These are phyloP conservation scores for Lagopus leucura DNA, from an alignment of 2,113 vertebrate genomes.

Conservation along the genomic window DNA sequence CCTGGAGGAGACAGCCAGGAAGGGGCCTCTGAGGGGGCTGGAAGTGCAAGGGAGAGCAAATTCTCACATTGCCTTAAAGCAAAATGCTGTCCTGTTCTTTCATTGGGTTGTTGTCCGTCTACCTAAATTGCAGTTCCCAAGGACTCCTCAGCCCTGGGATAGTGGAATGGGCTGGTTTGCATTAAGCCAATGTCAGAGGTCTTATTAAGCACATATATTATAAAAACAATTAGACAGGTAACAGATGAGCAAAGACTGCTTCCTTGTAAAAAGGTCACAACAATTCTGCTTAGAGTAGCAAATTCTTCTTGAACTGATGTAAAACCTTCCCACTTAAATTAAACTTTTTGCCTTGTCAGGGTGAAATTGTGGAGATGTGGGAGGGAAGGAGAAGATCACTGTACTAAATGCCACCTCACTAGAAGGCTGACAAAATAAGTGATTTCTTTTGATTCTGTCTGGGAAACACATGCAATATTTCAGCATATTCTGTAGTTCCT, in stretches of 20 bases:
- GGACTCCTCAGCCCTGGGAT: neutral
- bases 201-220: slow-evolving; percentile 23
- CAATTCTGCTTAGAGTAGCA: neutral
- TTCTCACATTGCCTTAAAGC: neutral
- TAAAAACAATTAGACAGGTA: slow-evolving; percentile 18
- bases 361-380: rapidly evolving
- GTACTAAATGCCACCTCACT: neutral
- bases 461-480: neutral
- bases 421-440: neutral
- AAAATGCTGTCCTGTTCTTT: neutral
- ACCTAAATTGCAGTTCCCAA: neutral
- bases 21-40: neutral
- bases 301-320: neutral
- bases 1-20: rapidly evolving
- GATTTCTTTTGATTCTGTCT: neutral
- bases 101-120: rapidly evolving
- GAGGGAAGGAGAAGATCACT: neutral
- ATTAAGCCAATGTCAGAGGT: neutral
- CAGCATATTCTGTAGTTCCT: neutral
- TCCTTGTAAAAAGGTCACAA: neutral
- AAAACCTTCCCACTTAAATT: neutral
- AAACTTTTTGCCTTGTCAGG: neutral
- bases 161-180: neutral
- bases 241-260: slow-evolving; percentile 4
- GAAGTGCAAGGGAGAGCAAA: neutral